Evolutionary conservation across 2,797 vertebrate genomes (phyloP).

Genomic region (Xerus rutilus): DNA sequence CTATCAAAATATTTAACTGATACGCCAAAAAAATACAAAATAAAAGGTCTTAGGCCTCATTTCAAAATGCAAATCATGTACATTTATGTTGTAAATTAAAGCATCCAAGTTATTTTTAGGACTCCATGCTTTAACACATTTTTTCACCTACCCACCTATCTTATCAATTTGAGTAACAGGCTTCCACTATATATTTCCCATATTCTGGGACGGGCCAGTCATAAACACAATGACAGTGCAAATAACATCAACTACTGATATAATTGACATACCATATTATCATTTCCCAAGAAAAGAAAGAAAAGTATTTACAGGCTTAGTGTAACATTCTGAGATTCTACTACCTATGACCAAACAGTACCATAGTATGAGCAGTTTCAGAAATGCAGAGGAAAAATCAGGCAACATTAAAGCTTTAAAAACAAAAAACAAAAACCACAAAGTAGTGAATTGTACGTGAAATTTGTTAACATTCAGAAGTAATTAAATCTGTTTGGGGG

Average conservation of each 20-base stretch:
- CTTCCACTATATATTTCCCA: not conserved
- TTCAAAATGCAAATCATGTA: not conserved
- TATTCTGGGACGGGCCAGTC: not conserved
- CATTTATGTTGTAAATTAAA: constrained; percentile 44
- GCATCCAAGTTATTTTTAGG: not conserved
- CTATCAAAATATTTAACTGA: not conserved
- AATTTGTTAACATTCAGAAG: constrained; percentile 22
- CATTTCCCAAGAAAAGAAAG: not conserved
- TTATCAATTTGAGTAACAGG: not conserved
- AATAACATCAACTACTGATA: constrained; percentile 31
- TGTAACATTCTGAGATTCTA: constrained; percentile 39
- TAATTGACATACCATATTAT: not conserved
- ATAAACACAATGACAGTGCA: not conserved
- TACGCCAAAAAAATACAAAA: not conserved
- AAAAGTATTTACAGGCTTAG: not conserved
- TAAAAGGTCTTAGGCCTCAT: not conserved
- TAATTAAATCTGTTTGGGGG: not conserved
- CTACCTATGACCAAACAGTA: not conserved
- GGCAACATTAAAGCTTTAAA: not conserved
- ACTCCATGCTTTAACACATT: not conserved
- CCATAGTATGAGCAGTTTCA: not conserved
- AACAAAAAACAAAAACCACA: not conserved
- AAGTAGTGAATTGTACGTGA: not conserved
- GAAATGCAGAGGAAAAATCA: not conserved
- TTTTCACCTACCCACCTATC: not conserved